phyloP scores from a whole-genome alignment of 2,113 vertebrate genomes.

The Hucho hucho region DNA sequence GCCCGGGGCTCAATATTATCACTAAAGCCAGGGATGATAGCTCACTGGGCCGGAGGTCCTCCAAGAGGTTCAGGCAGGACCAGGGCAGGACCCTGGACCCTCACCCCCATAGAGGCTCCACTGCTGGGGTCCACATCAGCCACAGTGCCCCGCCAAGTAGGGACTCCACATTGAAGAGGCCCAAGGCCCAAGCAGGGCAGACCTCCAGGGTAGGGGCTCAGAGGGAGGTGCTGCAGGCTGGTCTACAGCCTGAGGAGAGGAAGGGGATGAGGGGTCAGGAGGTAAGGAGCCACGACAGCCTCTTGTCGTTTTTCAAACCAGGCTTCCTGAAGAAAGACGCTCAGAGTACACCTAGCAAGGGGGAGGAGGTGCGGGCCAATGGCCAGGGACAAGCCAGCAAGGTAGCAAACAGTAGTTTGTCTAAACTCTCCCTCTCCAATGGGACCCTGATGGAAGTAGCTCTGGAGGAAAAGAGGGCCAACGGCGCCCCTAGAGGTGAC shows the following conservation, averaged over 20 bases:
- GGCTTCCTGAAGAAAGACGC: conserved; percentile 78
- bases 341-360: conserved; percentile 53
- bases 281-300: conserved; percentile 65
- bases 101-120: conserved; percentile 35
- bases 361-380: conserved; percentile 44
- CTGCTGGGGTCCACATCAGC: conserved; percentile 50
- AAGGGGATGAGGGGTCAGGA: conserved; percentile 46
- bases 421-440: conserved; percentile 59
- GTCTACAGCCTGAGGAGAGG: conserved; percentile 32
- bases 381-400: conserved; percentile 36
- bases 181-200: conserved; percentile 18
- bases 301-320: conserved; percentile 74
- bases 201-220: conserved; percentile 23
- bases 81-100: conserved; percentile 43
- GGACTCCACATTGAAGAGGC: conserved; percentile 51
- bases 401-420: conserved; percentile 36
- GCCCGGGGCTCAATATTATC: conserved; percentile 55
- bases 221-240: not conserved
- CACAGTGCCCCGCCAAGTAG: conserved; percentile 55
- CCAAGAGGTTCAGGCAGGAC: conserved; percentile 35
- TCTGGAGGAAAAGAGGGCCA: conserved; percentile 45
- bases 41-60: conserved; percentile 66
- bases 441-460: conserved; percentile 49
- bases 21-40: conserved; percentile 59
- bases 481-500: conserved; percentile 21